phyloP scores from a whole-genome alignment of 2,113 vertebrate genomes.

The Lepus americanus region DNA sequence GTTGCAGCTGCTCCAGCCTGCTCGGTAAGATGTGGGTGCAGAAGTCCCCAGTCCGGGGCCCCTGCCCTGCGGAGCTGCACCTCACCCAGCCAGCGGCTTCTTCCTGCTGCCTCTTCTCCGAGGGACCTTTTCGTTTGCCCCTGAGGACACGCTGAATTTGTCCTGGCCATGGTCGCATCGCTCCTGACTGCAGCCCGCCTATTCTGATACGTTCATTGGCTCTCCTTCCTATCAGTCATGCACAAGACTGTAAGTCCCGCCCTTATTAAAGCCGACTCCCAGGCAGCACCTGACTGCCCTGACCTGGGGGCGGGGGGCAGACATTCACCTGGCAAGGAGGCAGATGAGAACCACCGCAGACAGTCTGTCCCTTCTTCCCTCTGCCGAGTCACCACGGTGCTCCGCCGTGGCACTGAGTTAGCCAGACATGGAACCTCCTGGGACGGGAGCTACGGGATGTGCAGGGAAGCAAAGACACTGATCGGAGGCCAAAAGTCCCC shows the following conservation, averaged over 20 bases:
- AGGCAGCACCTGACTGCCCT: background rate
- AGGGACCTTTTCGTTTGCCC: background rate
- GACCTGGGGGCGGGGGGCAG: background rate
- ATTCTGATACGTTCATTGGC: background rate
- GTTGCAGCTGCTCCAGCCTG: background rate
- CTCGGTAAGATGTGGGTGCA: background rate
- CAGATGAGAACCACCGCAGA: background rate
- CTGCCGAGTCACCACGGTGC: background rate
- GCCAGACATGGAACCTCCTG: accelerated
- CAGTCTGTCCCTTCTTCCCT: background rate
- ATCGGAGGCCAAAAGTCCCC: accelerated
- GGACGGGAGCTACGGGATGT: background rate
- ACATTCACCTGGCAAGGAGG: background rate
- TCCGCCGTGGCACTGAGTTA: background rate
- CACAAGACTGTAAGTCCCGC: background rate
- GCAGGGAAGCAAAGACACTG: background rate
- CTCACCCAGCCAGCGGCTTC: background rate
- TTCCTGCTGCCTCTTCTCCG: background rate
- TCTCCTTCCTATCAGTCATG: background rate
- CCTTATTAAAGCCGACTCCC: no score
- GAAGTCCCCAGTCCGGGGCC: no score
- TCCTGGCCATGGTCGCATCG: no score
- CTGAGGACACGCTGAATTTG: accelerated
- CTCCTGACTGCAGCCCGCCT: background rate
- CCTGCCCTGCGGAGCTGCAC: background rate